Conservation (phyloP, 2,113 vertebrate genomes). For the Melanotaenia duboulayi region DNA sequence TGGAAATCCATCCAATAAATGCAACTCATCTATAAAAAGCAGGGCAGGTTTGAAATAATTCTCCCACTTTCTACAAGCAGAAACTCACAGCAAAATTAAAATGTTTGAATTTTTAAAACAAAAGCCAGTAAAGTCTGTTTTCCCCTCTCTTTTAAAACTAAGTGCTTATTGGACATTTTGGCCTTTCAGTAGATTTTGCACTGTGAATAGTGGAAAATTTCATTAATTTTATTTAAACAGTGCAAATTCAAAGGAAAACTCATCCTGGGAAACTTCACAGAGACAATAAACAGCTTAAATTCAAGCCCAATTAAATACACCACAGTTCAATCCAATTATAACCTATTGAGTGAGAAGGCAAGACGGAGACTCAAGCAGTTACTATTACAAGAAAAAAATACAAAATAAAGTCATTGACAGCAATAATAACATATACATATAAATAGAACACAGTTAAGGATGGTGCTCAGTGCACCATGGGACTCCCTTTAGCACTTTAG, state of each 20-base stretch:
- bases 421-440: too few relatives aligned
- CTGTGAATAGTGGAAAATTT: neutral
- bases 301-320: too few relatives aligned
- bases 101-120: neutral
- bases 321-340: too few relatives aligned
- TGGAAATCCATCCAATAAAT: neutral
- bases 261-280: too few relatives aligned
- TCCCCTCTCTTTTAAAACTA: neutral
- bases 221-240: neutral
- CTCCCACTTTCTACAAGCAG: neutral
- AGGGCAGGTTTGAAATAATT: neutral
- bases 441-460: too few relatives aligned
- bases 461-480: too few relatives aligned
- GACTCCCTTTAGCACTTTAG: too few relatives aligned
- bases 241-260: too few relatives aligned
- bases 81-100: neutral
- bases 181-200: neutral
- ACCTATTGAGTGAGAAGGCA: too few relatives aligned
- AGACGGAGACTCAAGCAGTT: too few relatives aligned
- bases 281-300: neutral
- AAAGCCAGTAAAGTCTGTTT: neutral
- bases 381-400: too few relatives aligned
- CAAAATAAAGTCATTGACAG: too few relatives aligned
- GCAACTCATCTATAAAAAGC: neutral
- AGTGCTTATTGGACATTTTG: neutral